Conservation (phyloP, 2,113 vertebrate genomes). For the Sinocyclocheilus maitianheensis region DNA sequence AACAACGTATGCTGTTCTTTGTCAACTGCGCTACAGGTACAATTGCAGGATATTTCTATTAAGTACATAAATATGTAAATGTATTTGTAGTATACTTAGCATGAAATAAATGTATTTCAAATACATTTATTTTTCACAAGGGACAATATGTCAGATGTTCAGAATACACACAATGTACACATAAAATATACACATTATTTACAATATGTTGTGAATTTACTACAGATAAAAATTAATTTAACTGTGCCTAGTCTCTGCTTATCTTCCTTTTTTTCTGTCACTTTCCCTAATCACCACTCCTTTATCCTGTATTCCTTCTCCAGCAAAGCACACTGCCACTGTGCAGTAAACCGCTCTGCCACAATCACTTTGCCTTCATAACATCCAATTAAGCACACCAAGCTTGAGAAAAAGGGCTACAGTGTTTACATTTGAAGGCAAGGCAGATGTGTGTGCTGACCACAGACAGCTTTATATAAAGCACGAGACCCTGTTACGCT, state of each 20-base stretch:
- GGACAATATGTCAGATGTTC: too few species aligned
- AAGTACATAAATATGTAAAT: too few species aligned
- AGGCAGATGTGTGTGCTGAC: not conserved
- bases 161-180: not conserved
- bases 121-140: too few species aligned
- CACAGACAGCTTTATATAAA: not conserved
- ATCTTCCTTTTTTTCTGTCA: conserved; percentile 38
- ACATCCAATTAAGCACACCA: conserved; percentile 47
- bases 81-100: too few species aligned
- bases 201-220: not conserved
- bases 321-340: conserved; percentile 4
- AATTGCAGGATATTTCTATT: too few species aligned
- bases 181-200: not conserved
- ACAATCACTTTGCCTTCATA: conserved; percentile 28
- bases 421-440: conserved; percentile 14
- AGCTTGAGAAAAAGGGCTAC: conserved; percentile 17
- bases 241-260: conserved; percentile 54
- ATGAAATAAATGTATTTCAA: too few species aligned
- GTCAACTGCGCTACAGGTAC: too few species aligned
- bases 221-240: not conserved
- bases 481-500: not conserved
- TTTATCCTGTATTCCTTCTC: conserved; percentile 65
- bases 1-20: too few species aligned
- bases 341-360: not conserved
- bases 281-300: conserved; percentile 73